Conservation (phyloP, 2,113 vertebrate genomes). For the Myrmecobius fasciatus region DNA sequence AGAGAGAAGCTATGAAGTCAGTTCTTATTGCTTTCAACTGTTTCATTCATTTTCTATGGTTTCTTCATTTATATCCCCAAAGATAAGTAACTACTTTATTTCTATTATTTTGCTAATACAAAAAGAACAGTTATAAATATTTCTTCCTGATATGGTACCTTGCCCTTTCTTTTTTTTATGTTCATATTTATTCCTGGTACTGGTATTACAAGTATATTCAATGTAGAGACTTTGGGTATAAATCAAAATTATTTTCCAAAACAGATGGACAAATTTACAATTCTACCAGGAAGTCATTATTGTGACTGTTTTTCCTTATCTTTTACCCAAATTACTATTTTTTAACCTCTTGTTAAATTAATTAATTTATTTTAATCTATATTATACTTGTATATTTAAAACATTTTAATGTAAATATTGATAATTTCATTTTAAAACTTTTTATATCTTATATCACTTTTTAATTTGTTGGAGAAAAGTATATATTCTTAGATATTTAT, state of each 20-base stretch:
- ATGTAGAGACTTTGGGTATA: not conserved
- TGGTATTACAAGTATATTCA: not conserved
- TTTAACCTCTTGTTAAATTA: not conserved
- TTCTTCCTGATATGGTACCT: not conserved
- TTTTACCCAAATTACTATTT: not conserved
- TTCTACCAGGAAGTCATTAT: not conserved
- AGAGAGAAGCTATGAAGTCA: not conserved
- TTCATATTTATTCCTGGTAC: not conserved
- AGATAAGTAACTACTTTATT: not conserved
- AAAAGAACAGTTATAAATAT: not conserved
- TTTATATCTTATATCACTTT: not conserved
- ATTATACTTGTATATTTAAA: not conserved
- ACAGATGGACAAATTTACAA: not conserved
- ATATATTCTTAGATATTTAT: not conserved
- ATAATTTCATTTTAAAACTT: not conserved
- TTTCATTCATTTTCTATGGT: not conserved
- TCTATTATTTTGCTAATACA: not conserved
- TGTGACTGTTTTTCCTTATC: not conserved
- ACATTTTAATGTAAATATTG: not conserved
- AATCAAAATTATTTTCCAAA: not conserved
- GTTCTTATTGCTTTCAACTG: not conserved
- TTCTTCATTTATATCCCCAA: not conserved
- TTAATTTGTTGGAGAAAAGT: not conserved
- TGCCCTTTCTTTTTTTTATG: not conserved
- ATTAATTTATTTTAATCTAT: not conserved